These are phyloP conservation scores for Lasioglossum leucozonium DNA, from an alignment of 2,888 invertebrate species.

Conservation along the genomic window DNA sequence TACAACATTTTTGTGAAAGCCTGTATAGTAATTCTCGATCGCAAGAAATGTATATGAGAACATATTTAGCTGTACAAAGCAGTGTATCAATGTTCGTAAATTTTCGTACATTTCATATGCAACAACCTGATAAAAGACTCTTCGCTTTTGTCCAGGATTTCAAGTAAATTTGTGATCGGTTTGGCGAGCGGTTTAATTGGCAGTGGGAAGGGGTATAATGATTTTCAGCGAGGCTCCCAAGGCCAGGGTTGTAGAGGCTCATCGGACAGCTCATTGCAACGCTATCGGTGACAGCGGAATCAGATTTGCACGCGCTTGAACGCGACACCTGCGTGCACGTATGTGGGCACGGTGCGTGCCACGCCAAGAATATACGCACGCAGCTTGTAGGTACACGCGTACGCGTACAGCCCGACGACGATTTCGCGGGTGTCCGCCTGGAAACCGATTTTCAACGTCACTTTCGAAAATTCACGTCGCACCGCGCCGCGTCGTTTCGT, in stretches of 20 bases:
- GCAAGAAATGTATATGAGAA: no score
- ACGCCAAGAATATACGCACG: slow-evolving; percentile 26
- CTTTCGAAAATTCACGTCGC: slow-evolving; percentile 30
- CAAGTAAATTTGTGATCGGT: neutral
- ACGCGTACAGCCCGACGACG: neutral
- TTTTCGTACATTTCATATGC: no score
- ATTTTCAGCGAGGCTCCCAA: slow-evolving; percentile 18
- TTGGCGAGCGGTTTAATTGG: neutral
- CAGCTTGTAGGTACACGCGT: slow-evolving; percentile 13
- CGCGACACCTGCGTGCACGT: slow-evolving; percentile 54
- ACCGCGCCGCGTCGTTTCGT: no score
- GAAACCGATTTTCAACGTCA: slow-evolving; percentile 22
- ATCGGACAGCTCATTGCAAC: slow-evolving; percentile 11
- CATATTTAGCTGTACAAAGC: no score
- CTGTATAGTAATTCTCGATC: no score
- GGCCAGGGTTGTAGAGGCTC: neutral
- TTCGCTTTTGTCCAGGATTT: neutral
- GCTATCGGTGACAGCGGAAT: slow-evolving; percentile 42
- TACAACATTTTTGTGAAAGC: no score
- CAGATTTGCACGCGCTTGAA: slow-evolving; percentile 55
- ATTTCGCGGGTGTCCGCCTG: slow-evolving; percentile 17
- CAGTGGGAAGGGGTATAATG: neutral
- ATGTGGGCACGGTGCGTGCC: slow-evolving; percentile 38
- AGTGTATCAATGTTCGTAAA: no score
- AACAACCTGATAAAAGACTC: neutral